Conservation (phyloP, 2,797 vertebrate genomes). For the Melanitta fusca region DNA sequence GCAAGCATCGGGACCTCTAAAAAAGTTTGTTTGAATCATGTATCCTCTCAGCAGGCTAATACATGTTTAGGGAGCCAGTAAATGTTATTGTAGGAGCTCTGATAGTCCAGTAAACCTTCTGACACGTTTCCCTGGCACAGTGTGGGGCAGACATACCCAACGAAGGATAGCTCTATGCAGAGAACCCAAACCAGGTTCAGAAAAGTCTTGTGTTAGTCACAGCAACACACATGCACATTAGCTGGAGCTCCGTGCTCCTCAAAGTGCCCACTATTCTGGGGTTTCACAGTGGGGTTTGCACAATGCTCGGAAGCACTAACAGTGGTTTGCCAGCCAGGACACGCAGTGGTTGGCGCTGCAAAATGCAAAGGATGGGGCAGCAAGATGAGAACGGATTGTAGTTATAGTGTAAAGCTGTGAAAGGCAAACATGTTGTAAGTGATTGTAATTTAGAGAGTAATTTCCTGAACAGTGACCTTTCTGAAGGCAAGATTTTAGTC, state of each 20-base stretch:
- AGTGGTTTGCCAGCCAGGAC: not conserved
- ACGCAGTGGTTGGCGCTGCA: not conserved
- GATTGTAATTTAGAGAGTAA: not conserved
- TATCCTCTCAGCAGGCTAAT: not conserved
- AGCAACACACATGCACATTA: not conserved
- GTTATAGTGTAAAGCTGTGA: not conserved
- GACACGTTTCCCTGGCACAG: not conserved
- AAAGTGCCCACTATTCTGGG: rapidly evolving
- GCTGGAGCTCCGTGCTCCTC: not conserved
- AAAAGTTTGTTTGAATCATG: not conserved
- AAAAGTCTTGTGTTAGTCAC: not conserved
- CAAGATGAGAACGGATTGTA: not conserved
- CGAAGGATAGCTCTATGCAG: not conserved
- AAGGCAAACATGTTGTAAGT: not conserved
- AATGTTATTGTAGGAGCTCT: not conserved
- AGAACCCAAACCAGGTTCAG: not conserved
- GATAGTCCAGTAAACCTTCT: not conserved
- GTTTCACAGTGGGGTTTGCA: not conserved
- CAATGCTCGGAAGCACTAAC: not conserved
- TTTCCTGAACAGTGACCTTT: not conserved
- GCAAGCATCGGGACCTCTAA: not conserved
- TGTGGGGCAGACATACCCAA: not conserved
- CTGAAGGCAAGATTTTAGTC: not conserved
- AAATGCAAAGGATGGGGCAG: not conserved
- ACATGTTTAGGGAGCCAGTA: not conserved